Evolutionary conservation across 2,888 invertebrate genomes (phyloP).

Genomic region (Xestia c-nigrum): DNA sequence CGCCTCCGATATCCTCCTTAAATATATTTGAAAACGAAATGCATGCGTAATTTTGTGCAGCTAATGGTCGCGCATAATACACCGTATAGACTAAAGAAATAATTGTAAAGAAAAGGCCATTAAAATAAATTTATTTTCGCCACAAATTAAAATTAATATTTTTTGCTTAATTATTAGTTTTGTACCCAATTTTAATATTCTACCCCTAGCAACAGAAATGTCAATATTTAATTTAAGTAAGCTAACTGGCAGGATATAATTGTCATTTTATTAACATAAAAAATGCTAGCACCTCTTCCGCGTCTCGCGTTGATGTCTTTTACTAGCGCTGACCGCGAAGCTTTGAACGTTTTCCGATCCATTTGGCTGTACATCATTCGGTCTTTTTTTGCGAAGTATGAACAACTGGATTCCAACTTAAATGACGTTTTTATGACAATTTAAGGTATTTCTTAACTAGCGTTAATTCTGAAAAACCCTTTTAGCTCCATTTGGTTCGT

Average conservation of each 20-base stretch:
- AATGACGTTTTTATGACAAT: neutral
- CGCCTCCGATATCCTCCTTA: constrained; percentile 9
- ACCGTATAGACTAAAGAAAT: neutral
- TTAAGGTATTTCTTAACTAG: neutral
- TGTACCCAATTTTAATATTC: neutral
- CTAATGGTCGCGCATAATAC: constrained; percentile 1
- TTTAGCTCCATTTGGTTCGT: neutral
- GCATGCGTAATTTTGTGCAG: neutral
- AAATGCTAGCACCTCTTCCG: constrained; percentile 17
- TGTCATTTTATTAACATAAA: constrained; percentile 9
- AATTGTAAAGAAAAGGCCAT: neutral
- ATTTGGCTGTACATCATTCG: neutral
- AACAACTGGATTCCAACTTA: neutral
- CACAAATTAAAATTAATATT: neutral
- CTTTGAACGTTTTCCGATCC: constrained; percentile 29
- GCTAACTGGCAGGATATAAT: neutral
- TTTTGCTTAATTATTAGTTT: neutral
- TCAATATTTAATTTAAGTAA: neutral
- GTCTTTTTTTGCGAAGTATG: neutral
- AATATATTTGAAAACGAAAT: constrained; percentile 29
- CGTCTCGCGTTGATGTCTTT: constrained; percentile 68
- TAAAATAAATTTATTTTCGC: constrained; percentile 7
- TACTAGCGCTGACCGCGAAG: constrained; percentile 37
- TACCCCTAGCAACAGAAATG: neutral
- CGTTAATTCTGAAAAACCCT: neutral